A percentile compares a stretch with the other conserved stretches of the same genome.
Conservation (phyloP, 2,888 invertebrate genomes). For the Tipula vernalis region DNA sequence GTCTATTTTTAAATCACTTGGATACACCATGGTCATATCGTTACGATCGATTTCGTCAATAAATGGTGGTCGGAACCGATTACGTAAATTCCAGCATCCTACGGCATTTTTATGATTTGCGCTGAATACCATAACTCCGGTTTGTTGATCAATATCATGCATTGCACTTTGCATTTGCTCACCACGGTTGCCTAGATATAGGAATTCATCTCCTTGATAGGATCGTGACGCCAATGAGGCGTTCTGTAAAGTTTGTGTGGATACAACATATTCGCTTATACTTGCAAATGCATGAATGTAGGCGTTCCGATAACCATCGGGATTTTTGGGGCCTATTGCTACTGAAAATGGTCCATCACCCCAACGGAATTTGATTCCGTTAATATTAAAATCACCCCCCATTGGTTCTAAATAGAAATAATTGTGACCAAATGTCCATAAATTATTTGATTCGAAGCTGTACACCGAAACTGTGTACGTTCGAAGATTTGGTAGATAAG, state of each 20-base stretch:
- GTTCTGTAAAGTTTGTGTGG: conserved; percentile 47
- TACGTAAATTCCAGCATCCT: conserved; percentile 59
- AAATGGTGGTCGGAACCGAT: conserved; percentile 31
- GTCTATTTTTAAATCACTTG: conserved; percentile 9
- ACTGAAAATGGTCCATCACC: conserved; percentile 68
- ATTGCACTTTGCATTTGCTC: conserved; percentile 52
- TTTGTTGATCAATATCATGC: conserved; percentile 47
- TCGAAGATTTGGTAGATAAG: conserved; percentile 47
- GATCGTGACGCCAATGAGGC: conserved; percentile 39
- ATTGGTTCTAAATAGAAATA: conserved; percentile 62
- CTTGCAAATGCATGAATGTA: not conserved
- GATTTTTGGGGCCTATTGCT: conserved; percentile 41
- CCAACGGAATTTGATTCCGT: conserved; percentile 62
- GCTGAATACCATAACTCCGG: conserved; percentile 53
- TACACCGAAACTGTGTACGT: conserved; percentile 33
- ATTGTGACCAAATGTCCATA: conserved; percentile 62
- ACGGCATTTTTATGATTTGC: conserved; percentile 58
- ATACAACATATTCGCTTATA: conserved; percentile 48
- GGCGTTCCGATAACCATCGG: conserved; percentile 11
- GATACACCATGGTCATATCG: not conserved
- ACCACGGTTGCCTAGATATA: conserved; percentile 53
- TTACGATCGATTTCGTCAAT: conserved; percentile 22
- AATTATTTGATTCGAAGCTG: conserved; percentile 44
- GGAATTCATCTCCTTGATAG: conserved; percentile 41
- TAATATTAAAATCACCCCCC: conserved; percentile 50